Base-by-base conservation (phyloP, 1,140 invertebrate genomes). In the Venustaconcha ellipsiformis region DNA sequence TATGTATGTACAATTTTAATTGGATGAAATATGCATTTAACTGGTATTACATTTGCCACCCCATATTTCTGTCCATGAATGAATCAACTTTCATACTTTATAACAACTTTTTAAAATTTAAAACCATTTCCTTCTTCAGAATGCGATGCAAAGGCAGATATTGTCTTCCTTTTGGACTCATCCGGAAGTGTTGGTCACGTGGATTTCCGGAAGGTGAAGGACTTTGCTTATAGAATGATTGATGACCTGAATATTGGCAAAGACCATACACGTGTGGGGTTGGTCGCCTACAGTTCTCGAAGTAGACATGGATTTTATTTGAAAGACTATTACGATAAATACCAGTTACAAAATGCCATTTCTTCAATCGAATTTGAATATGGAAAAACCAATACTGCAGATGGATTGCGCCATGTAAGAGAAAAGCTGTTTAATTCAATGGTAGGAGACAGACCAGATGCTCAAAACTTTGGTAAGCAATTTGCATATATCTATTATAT, bases 351-450 rank as follows among this genome's bases (percentile, higher is more conserved):
- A 59, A 78, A 78, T 30, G 86, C 83, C 37, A 83, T 88, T 37
- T 81, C 82, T 14, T 79, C 79, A 55, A 81, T 88, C n/a, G 67
- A 68, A 1, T 87, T 86, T 65, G 80, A 82, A 48, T 85, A 87
- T 62, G 87, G 86, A 37, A 86, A 85, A 70, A 86, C 86, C 2
- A 88, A 88, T 72, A 84, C 87, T 14, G 84, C 83, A 14, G 74
- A 77, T 37, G 87, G 83, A 20, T 76, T 88, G n/a, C 80, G 81
- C 60, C 76, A 84, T 18, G 79, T 83, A 8, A 57, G 86, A 59
- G 72, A 80, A 57, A 59, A 71, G 14, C 78, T 86, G 69, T 82
- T 88, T 56, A 72, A 77, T 58, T 57, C 30, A 3, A 48, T 67
- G 13, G 77, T 75, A 56, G 86, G 84, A 17, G 83, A 88, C 70